Conservation (phyloP, 2,113 vertebrate species). For the Ochotona princeps region DNA sequence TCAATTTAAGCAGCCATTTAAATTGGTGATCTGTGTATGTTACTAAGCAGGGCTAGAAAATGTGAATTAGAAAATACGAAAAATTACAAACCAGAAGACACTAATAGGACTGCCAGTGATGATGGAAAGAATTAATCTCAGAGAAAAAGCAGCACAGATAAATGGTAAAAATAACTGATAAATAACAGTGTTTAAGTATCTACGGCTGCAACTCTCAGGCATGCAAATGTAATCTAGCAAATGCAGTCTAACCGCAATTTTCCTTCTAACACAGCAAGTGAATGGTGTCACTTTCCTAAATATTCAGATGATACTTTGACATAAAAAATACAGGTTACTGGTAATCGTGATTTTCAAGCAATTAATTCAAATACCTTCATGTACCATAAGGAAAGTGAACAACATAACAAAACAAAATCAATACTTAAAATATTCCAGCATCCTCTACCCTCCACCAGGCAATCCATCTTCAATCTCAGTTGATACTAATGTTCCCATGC, state of each 20-base stretch:
- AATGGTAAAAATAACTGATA: not conserved
- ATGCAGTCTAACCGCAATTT: not conserved
- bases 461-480: not conserved
- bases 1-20: not conserved
- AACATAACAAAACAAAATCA: not conserved
- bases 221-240: not conserved
- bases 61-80: not conserved
- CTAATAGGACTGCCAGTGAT: not conserved
- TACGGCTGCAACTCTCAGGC: not conserved
- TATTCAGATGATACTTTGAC: not conserved
- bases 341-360: not conserved
- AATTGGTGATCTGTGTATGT: not conserved
- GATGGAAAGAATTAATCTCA: not conserved
- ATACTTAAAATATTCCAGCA: not conserved
- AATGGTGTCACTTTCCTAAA: not conserved
- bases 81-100: not conserved
- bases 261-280: not conserved
- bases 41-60: not conserved
- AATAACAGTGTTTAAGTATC: not conserved
- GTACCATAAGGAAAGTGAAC: not conserved
- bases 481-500: not conserved
- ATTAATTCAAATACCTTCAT: not conserved
- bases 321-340: not conserved
- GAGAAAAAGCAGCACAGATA: not conserved
- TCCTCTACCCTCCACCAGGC: not conserved